A percentile compares a stretch with the other conserved stretches of the same genome.
These are phyloP conservation scores for Callipepla squamata DNA, from an alignment of 2,113 vertebrate genomes.

Conservation along the genomic window DNA sequence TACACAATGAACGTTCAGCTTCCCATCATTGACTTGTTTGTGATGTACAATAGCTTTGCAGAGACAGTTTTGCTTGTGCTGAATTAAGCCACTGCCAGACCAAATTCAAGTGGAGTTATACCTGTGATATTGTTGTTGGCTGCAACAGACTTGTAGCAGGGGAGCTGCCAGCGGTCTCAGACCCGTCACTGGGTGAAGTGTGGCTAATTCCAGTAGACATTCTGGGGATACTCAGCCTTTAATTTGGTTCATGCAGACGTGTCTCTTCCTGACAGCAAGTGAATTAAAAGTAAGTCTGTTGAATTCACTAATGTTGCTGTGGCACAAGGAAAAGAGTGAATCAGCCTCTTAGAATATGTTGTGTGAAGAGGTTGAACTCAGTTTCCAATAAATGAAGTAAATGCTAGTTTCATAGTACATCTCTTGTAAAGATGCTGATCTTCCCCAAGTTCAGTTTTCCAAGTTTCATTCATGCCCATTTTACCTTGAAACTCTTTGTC, in stretches of 20 bases:
- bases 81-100: background rate
- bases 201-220: background rate
- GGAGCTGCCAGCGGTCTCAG: background rate
- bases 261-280: conserved; percentile 5
- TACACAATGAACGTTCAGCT: background rate
- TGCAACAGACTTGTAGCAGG: background rate
- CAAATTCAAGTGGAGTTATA: background rate
- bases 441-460: conserved; percentile 30
- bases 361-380: conserved; percentile 28
- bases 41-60: conserved; percentile 11
- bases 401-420: background rate
- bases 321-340: background rate
- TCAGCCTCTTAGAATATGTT: background rate
- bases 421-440: conserved; percentile 50
- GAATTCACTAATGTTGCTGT: background rate
- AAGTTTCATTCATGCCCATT: conserved; percentile 3
- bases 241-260: background rate
- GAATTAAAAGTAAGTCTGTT: conserved; percentile 35
- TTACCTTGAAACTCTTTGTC: conserved; percentile 19
- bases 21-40: background rate
- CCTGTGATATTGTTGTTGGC: background rate
- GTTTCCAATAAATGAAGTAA: conserved; percentile 24
- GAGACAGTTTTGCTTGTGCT: background rate
- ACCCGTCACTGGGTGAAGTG: background rate
- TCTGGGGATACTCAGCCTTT: background rate